Evolutionary conservation across 2,797 vertebrate species (phyloP).

Genomic region (Chiloscyllium punctatum): DNA sequence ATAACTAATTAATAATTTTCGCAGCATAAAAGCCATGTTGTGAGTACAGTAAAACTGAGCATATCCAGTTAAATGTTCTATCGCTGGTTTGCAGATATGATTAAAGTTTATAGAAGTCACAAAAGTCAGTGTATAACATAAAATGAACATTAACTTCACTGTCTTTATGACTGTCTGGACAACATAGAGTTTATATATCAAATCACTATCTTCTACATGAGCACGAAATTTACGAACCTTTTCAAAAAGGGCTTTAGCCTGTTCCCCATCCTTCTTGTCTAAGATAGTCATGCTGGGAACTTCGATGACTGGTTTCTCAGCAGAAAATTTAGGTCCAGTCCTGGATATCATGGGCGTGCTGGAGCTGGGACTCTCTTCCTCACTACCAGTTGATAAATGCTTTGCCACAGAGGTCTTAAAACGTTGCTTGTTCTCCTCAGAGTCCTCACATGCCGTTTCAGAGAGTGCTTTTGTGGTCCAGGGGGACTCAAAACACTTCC

Average conservation of each 20-base stretch:
- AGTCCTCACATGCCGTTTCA: constrained; percentile 95
- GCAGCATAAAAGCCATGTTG: constrained; percentile 97
- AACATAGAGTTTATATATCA: constrained; percentile 94
- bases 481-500: constrained; percentile 96
- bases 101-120: constrained; percentile 89
- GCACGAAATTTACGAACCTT: constrained; percentile 94
- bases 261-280: constrained; percentile 96
- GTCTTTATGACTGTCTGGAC: constrained; percentile 95
- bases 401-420: constrained; percentile 81
- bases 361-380: constrained; percentile 89
- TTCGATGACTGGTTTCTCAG: constrained; percentile 85
- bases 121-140: constrained; percentile 92
- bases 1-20: constrained; percentile 91
- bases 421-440: constrained; percentile 92
- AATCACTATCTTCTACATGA: constrained; percentile 93
- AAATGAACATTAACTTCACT: constrained; percentile 91
- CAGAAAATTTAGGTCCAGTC: constrained; percentile 84
- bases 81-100: constrained; percentile 79
- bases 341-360: constrained; percentile 83
- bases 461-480: constrained; percentile 98
- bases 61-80: constrained; percentile 92
- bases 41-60: constrained; percentile 87
- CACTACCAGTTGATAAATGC: constrained; percentile 90
- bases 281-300: constrained; percentile 91
- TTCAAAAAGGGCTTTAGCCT: constrained; percentile 95